Base-by-base conservation (phyloP, 2,113 vertebrate genomes). In the Tor tambroides region DNA sequence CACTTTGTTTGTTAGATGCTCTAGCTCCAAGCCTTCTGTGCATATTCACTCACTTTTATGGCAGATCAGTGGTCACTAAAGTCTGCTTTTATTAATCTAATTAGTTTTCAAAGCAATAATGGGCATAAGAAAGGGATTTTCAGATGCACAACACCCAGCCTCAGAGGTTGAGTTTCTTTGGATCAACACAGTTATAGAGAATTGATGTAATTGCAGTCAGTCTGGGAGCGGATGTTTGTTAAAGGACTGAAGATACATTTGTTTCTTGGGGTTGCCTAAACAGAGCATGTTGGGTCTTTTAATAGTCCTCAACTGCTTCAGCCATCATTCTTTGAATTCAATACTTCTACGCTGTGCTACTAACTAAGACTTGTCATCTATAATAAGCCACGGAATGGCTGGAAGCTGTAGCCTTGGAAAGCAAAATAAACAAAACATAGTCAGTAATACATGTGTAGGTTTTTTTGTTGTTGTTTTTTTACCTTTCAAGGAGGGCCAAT, bases 271-370 rank as follows among this genome's bases (percentile, higher is more conserved):
- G 90, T 93, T 90, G 88, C 92, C 90, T 88, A 93, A 94, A 94
- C 89, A 85, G 91, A 86, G 85, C 77, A 91, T 82, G 91, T 85
- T 83, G 87, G 67, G 87, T 89, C 93, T 95, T 94, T 94, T 94
- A 94, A 93, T 94, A 95, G 93, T 88, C 82, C 23, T 91, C 89
- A 92, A 93, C 93, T 93, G 91, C 89, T 94, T 93, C 76, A 86
- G 91, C 91, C 91, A 93, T 94, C 92, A 92, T 93, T 95, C 93
- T 94, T 93, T 95, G 91, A 94, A 93, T 94, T 92, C 92, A 92
- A 91, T 92, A 91, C 91, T 84, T 76, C 88, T 84, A 87, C 87
- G 59, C 77, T 83, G n/a, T 91, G 87, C 84, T 72, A 71, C 85
- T 78, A 82, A 92, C 87, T 85, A 78, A 63, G 87, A 87, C 91